A percentile compares a stretch with the other conserved stretches of the same genome.
Conservation (phyloP, 2,797 vertebrate genomes). For the Dendrocincla fuliginosa region DNA sequence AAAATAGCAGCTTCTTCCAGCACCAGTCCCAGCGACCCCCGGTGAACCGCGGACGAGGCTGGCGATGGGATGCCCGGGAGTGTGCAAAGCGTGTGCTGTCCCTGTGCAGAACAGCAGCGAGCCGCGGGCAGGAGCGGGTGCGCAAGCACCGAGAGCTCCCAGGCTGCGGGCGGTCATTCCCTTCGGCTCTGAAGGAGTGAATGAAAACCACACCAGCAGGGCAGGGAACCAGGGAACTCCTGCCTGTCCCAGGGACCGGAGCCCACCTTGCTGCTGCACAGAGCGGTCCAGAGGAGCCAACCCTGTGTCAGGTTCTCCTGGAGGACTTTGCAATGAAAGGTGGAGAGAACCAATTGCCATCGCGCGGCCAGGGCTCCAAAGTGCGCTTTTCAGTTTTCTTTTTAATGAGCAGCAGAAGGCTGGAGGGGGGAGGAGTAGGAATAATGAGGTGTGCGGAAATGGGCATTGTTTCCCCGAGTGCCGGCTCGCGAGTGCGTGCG, state of each 20-base stretch:
- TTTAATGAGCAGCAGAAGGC: not conserved
- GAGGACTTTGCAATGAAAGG: not conserved
- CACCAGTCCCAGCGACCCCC: rapidly evolving
- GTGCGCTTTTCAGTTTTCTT: not conserved
- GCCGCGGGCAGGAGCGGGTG: not conserved
- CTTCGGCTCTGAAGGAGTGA: not conserved
- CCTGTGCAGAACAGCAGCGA: not conserved
- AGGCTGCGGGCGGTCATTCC: not conserved
- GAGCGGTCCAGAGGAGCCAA: not conserved
- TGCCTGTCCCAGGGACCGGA: not conserved
- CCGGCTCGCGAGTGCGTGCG: not conserved
- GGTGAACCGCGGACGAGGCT: not conserved
- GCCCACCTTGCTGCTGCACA: not conserved
- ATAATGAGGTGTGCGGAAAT: not conserved
- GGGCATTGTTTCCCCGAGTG: not conserved
- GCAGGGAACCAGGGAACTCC: not conserved
- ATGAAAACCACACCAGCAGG: not conserved
- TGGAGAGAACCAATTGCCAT: not conserved
- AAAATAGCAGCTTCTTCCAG: not conserved
- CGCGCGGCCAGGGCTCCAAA: not conserved
- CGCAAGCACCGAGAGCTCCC: not conserved
- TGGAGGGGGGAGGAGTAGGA: not conserved
- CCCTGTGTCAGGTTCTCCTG: not conserved
- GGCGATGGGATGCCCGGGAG: not conserved
- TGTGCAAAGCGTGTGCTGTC: not conserved